Evolutionary conservation across 1,140 invertebrate species (phyloP).

Genomic region (Drosophila repletoides): DNA sequence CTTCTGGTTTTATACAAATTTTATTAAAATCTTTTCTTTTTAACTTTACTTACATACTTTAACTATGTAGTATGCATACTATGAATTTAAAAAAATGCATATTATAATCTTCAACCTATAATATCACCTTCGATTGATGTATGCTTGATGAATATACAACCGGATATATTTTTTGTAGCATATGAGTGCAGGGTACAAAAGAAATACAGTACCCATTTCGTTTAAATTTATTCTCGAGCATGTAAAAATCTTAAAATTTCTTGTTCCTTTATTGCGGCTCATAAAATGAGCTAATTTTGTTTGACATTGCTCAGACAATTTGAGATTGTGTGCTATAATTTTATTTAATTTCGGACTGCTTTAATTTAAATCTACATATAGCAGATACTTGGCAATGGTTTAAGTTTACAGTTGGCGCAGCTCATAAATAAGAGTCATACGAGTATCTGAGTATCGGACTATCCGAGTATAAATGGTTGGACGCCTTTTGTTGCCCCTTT

Average conservation of each 20-base stretch:
- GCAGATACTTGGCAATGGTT: slow-evolving; percentile 15
- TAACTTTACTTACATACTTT: too few species aligned
- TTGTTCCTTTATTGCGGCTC: slow-evolving; percentile 26
- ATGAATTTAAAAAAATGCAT: too few species aligned
- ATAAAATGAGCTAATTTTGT: slow-evolving; percentile 47
- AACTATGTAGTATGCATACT: too few species aligned
- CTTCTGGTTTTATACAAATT: too few species aligned
- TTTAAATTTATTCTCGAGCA: slow-evolving; percentile 12
- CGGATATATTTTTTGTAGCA: too few species aligned
- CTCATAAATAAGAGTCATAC: slow-evolving; percentile 21
- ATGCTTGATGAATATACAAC: too few species aligned
- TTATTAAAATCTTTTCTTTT: too few species aligned
- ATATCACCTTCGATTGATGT: too few species aligned
- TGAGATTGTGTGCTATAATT: slow-evolving; percentile 34
- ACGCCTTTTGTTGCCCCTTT: slow-evolving; percentile 30
- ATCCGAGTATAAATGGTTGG: neutral
- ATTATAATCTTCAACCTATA: too few species aligned
- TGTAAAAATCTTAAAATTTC: slow-evolving; percentile 25
- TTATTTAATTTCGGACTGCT: slow-evolving; percentile 2
- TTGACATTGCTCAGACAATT: slow-evolving; percentile 57
- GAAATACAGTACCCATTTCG: neutral
- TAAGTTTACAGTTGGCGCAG: slow-evolving; percentile 21
- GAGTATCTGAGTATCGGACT: neutral
- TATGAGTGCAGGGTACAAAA: too few species aligned
- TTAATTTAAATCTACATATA: slow-evolving; percentile 30